These are phyloP conservation scores for Tychaedon coryphoeus DNA, from an alignment of 2,113 vertebrate genomes.

Conservation along the genomic window DNA sequence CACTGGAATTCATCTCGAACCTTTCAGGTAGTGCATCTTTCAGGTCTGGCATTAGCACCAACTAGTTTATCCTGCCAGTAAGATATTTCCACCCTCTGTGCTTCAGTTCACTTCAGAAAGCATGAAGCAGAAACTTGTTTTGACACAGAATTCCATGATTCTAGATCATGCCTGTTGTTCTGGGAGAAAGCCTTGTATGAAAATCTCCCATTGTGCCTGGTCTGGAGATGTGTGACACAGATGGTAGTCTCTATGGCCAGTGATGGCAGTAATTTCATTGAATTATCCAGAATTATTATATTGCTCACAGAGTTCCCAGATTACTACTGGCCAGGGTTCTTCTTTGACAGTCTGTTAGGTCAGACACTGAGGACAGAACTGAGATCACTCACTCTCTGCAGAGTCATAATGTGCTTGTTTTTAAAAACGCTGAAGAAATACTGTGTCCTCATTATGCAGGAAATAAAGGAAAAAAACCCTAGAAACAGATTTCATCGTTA, in stretches of 20 bases:
- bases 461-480: fast-evolving
- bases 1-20: background rate
- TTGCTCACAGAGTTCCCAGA: background rate
- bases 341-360: background rate
- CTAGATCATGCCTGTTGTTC: background rate
- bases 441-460: background rate
- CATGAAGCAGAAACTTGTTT: background rate
- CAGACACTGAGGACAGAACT: background rate
- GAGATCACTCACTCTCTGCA: background rate
- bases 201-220: background rate
- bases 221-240: background rate
- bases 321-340: background rate
- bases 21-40: background rate
- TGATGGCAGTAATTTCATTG: background rate
- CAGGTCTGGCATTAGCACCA: background rate
- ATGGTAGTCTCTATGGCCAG: background rate
- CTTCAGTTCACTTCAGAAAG: background rate
- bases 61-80: background rate
- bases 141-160: background rate
- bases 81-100: background rate
- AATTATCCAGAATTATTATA: background rate
- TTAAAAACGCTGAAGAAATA: background rate
- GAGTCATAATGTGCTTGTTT: background rate
- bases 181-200: background rate
- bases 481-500: background rate